Evolutionary conservation across 2,888 invertebrate genomes (phyloP).

Genomic region (Ochropacha duplaris): DNA sequence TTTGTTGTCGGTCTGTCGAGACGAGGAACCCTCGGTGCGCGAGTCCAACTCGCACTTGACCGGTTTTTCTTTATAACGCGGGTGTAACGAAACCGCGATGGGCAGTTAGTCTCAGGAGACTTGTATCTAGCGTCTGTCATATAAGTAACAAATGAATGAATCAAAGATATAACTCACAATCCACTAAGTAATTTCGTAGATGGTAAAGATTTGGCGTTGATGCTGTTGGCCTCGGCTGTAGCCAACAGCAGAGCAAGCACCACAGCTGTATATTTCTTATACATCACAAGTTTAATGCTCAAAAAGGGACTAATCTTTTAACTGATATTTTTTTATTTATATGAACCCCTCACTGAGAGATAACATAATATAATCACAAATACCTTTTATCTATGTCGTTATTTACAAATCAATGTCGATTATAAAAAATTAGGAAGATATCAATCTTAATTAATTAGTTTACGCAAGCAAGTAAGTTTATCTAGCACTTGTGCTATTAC

Average conservation of each 20-base stretch:
- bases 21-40: no score
- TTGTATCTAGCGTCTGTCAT: no score
- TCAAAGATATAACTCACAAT: conserved; percentile 28
- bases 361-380: conserved; percentile 34
- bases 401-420: conserved; percentile 50
- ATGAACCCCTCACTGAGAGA: conserved; percentile 31
- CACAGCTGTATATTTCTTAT: conserved; percentile 50
- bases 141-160: no score
- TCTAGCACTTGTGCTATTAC: neutral
- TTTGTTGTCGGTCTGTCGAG: no score
- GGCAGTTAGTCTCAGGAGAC: no score
- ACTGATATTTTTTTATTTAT: conserved; percentile 38
- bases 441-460: conserved; percentile 53
- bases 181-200: conserved; percentile 24
- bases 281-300: conserved; percentile 39
- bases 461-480: conserved; percentile 16
- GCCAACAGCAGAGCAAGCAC: conserved; percentile 49
- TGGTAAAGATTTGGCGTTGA: conserved; percentile 30
- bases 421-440: conserved; percentile 28
- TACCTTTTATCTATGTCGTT: conserved; percentile 34
- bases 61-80: no score
- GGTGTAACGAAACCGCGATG: no score
- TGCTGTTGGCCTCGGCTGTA: conserved; percentile 51
- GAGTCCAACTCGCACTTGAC: no score
- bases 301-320: conserved; percentile 24